Base-by-base conservation (phyloP, 2,888 invertebrate species). In the Osmoderma eremita region DNA sequence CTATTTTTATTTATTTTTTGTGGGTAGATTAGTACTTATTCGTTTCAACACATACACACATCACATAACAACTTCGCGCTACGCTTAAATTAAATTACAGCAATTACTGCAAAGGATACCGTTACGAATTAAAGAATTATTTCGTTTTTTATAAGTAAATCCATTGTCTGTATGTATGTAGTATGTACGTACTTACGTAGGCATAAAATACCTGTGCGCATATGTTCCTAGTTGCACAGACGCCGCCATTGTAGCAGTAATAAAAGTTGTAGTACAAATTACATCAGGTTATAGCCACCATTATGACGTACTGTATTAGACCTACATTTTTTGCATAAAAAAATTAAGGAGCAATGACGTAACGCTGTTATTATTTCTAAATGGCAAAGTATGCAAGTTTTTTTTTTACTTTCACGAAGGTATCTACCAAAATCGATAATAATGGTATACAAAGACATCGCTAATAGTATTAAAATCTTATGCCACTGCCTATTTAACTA, bases 221-320 rank as follows among this genome's bases (percentile, higher is more conserved):
- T 38, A 61, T 45, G 30, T 48, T 45, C 30, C 17, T 22, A 22
- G 15, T 30, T 45, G 58, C 45, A 36, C 17, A 20, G 15, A 45
- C 15, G 45, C 41, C 22, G 30, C 45, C 45, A 45, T 36, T 17
- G 58, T 61, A 61, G 45, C 45, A 45, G 58, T 45, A 45, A 61
- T 61, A 61, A 61, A 45, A 61, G 17, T 30, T 61, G 30, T 30
- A 61, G 15, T 30, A 45, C 58, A 45, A 61, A 61, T 61, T 61
- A 61, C 42, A 45, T 24, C 58, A 58, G n/a, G 39, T 39, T 54
- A 38, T 54, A 54, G 39, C 58, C 45, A 42, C 58, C 45, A 58
- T 58, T 58, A 45, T 58, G 45, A 58, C 58, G 42, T 58, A 58
- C 42, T 61, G 58, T 61, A 36, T 61, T 61, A 61, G 58, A 61